Conservation (phyloP, 2,888 invertebrate species). For the Caenorhabditis uteleia region DNA sequence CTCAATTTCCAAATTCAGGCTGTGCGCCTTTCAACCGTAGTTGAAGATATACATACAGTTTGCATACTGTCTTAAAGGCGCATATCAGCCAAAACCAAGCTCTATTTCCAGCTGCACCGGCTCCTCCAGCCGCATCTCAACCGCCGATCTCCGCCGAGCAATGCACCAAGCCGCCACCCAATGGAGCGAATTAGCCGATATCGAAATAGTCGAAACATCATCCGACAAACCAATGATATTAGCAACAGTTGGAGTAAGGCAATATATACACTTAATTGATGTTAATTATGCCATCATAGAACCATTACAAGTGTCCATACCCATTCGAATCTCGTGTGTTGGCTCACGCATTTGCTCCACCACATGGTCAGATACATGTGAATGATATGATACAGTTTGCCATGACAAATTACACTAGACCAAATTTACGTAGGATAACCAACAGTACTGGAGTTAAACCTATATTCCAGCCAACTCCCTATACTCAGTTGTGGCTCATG, state of each 20-base stretch:
- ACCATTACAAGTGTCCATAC: constrained; percentile 14
- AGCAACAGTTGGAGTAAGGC: constrained; percentile 19
- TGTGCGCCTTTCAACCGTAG: no score
- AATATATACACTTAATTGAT: not conserved
- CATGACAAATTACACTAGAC: constrained; percentile 27
- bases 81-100: no score
- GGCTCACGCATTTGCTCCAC: constrained; percentile 35
- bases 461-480: constrained; percentile 19
- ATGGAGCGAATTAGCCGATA: constrained; percentile 36
- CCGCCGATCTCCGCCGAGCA: constrained; percentile 22
- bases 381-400: constrained; percentile 26
- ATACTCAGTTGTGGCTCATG: constrained; percentile 33
- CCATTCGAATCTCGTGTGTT: constrained; percentile 16
- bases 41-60: no score
- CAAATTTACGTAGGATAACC: constrained; percentile 2
- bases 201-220: constrained; percentile 17
- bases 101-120: no score
- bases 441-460: no score
- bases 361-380: constrained; percentile 32
- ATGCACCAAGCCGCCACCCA: constrained; percentile 28
- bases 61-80: no score
- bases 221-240: constrained; percentile 12
- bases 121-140: no score
- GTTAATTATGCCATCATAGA: constrained; percentile 8
- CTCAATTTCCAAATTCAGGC: no score